Evolutionary conservation across 2,888 invertebrate species (phyloP), one percentile per base, ranked within the genome.

Genomic region (Elmis aenea): DNA sequence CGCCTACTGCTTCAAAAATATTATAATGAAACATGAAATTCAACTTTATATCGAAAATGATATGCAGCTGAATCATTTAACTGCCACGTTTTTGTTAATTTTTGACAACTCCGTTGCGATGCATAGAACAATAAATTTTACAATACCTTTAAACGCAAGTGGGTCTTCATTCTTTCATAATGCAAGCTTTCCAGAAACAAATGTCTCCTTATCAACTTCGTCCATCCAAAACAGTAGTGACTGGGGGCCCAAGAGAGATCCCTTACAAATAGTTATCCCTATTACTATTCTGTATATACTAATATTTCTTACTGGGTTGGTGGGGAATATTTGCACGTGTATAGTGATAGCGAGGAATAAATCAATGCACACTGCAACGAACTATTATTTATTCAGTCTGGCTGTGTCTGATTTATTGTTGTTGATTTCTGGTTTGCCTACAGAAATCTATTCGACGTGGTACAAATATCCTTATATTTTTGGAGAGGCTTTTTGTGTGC

Each of bases 281-380:
- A 74, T 85, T 46, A 83, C 80, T n/a, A 58, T 81, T 8, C 66
- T 79, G 9, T 88, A 87, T 64, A 67, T 69, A 3, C 37, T 79
- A 5, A 85, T 87, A 50, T 82, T 86, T 59, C 61, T 86, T 21
- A 78, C 79, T 2, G 87, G 87, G 0, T 71, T 86, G 11, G 64
- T 86, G n/a, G 87, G 88, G 1, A 88, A 88, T 59, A 72, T 84
- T 26, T 79, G 81, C 61, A 88, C 86, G 1, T 87, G 87, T 59
- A 72, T 86, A 5, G 86, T 89, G 3, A 86, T 89, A 20, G 76
- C 80, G 0, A 71, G 77, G 29, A 87, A 86, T 59, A 75, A 78
- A 35, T 81, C 83, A 44, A 87, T 88, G 87, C 86, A 86, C 64
- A 87, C 87, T 0, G 83, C 86, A 1, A 88, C 88, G 3, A 88